phyloP scores from a whole-genome alignment of 2,888 invertebrate species.

The Baronia brevicornis region DNA sequence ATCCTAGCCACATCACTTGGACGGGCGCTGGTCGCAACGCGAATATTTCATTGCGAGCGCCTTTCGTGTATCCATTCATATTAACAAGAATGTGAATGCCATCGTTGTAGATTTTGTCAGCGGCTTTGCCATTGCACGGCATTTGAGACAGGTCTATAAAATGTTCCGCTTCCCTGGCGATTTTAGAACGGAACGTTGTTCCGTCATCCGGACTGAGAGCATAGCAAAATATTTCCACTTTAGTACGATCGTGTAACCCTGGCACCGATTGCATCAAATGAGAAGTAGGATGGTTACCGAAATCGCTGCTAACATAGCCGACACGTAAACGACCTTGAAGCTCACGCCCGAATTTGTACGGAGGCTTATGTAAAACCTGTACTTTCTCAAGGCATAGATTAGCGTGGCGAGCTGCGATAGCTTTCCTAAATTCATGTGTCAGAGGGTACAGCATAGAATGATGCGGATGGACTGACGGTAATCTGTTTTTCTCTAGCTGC shows the following conservation, averaged over 20 bases:
- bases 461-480: slow-evolving; percentile 99
- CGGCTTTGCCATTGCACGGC: slow-evolving; percentile 98
- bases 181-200: slow-evolving; percentile 97
- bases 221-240: slow-evolving; percentile 94
- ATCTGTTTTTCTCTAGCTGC: slow-evolving; percentile 95
- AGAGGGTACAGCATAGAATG: slow-evolving; percentile 99
- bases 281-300: slow-evolving; percentile 99
- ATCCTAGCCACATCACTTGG: slow-evolving; percentile 99
- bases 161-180: slow-evolving; percentile 95
- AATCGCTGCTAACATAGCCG: slow-evolving; percentile 99
- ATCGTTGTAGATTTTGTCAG: slow-evolving; percentile 95
- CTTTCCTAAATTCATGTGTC: slow-evolving; percentile 95
- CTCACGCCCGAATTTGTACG: slow-evolving; percentile 87
- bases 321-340: slow-evolving; percentile 85
- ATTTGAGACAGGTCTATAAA: slow-evolving; percentile 96
- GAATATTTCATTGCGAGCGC: slow-evolving; percentile 98
- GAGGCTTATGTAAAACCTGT: slow-evolving; percentile 93
- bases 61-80: slow-evolving; percentile 99
- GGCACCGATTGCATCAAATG: slow-evolving; percentile 99
- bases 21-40: slow-evolving; percentile 96
- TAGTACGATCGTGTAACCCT: slow-evolving; percentile 89
- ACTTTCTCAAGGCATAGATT: slow-evolving; percentile 98
- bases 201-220: slow-evolving; percentile 98
- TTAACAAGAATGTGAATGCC: slow-evolving; percentile 98
- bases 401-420: slow-evolving; percentile 97